Base-by-base conservation (phyloP, 2,888 invertebrate species). In the Cerastis rubricosa region DNA sequence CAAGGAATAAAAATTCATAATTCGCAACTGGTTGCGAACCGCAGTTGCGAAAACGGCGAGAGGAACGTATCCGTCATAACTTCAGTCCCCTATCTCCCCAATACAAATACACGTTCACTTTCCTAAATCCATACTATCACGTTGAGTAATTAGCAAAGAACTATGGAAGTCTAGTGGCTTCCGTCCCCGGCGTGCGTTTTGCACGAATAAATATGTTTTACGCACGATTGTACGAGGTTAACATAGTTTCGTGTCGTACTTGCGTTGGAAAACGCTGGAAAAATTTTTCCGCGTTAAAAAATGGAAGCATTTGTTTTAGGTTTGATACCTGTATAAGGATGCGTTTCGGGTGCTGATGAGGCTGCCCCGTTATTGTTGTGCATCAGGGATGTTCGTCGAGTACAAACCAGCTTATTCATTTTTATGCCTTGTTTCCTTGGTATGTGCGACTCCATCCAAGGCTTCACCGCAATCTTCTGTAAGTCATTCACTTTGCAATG, bases 121-220 rank as follows among this genome's bases (percentile, higher is more conserved):
- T 89, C 85, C 80, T 86, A 85, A 82, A 76, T 76, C 81, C 65
- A 81, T 73, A 71, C 67, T 45, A 49, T 66, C 65, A 72, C 51
- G 70, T 59, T 59, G 69, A 69, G 69, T 76, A 86, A 90, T 89
- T 89, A 88, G 64, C 75, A 80, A 88, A 87, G 85, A 76, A 74
- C 61, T 81, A 77, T 88, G 88, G 87, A 89, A 90, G 86, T 86
- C 49, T 70, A 81, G 45, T 72, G 71, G 19, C 84, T 91, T 91
- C 91, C 91, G 77, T 83, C 83, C 71, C 57, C 61, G n/a, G 64
- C 61, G 84, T 86, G 84, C 75, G 85, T 85, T 81, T 76, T 80
- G 83, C 90, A 80, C 82, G 81, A 80, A 71, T 74, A 74, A 68
- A 5, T 77, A 80, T 71, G 69, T 78, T 80, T 51, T 77, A 81